Evolutionary conservation across 2,113 vertebrate species (phyloP).

Genomic region (Camarhynchus parvulus): DNA sequence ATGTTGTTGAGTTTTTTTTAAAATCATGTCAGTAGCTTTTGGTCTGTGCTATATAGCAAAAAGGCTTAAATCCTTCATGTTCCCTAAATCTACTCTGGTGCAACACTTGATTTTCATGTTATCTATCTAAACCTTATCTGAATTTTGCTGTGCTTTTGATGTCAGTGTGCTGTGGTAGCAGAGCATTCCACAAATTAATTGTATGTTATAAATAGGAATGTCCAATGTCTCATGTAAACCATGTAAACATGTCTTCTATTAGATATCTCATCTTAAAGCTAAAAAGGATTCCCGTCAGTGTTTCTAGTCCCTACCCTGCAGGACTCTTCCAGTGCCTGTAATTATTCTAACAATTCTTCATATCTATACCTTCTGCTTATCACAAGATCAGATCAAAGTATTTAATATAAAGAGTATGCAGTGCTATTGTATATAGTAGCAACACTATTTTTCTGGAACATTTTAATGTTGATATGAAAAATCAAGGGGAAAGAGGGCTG

Average conservation of each 20-base stretch:
- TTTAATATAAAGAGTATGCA: neutral
- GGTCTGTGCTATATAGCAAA: neutral
- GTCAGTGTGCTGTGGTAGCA: neutral
- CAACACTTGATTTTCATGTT: constrained; percentile 9
- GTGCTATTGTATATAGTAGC: neutral
- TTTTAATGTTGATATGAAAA: neutral
- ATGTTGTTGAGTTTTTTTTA: neutral
- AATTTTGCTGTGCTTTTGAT: constrained; percentile 19
- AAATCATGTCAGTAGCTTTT: neutral
- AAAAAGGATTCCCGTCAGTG: neutral
- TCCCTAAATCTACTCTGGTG: constrained; percentile 12
- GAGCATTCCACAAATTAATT: constrained; percentile 22
- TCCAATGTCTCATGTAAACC: constrained; percentile 9
- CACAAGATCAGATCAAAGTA: neutral
- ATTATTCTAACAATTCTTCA: neutral
- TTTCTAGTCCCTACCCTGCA: constrained; percentile 9
- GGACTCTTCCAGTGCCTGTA: neutral
- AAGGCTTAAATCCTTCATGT: neutral
- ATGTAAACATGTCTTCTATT: neutral
- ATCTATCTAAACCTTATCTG: constrained; percentile 2
- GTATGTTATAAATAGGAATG: constrained; percentile 3
- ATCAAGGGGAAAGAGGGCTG: neutral
- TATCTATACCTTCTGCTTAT: neutral
- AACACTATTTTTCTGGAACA: neutral
- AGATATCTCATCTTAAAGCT: neutral